These are phyloP conservation scores for Magallana ariakensis DNA, from an alignment of 1,140 invertebrate genomes.

Conservation along the genomic window DNA sequence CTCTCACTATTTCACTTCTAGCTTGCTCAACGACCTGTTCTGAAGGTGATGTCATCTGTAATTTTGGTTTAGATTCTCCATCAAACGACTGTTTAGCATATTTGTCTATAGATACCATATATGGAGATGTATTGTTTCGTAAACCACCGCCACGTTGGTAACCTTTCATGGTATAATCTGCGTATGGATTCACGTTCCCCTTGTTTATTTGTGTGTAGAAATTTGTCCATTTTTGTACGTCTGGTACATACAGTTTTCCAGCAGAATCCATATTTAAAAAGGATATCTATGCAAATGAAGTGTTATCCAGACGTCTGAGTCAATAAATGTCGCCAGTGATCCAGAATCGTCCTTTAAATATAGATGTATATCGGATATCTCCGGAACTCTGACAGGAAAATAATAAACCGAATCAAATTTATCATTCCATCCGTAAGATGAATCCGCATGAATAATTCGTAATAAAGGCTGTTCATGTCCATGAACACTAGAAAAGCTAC, in stretches of 20 bases:
- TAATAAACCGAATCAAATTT: constrained; percentile 12
- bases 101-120: constrained; percentile 24
- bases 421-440: background rate
- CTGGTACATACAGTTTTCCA: background rate
- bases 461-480: background rate
- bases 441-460: background rate
- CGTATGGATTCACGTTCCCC: constrained; percentile 4
- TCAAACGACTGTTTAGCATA: background rate
- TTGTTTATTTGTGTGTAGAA: constrained; percentile 1
- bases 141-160: constrained; percentile 10
- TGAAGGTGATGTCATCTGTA: constrained; percentile 30
- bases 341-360: constrained; percentile 1
- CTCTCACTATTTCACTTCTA: constrained; percentile 24
- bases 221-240: background rate
- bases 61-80: background rate
- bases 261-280: background rate
- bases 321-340: background rate
- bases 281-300: constrained; percentile 36
- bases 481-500: background rate
- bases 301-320: constrained; percentile 23
- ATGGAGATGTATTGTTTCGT: constrained; percentile 6
- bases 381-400: background rate
- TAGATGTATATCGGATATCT: background rate
- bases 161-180: constrained; percentile 1
- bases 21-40: constrained; percentile 46